Percentiles rank a stretch among this genome's conserved stretches.
Conservation (phyloP, 2,113 vertebrate genomes). For the Apodemus speciosus region DNA sequence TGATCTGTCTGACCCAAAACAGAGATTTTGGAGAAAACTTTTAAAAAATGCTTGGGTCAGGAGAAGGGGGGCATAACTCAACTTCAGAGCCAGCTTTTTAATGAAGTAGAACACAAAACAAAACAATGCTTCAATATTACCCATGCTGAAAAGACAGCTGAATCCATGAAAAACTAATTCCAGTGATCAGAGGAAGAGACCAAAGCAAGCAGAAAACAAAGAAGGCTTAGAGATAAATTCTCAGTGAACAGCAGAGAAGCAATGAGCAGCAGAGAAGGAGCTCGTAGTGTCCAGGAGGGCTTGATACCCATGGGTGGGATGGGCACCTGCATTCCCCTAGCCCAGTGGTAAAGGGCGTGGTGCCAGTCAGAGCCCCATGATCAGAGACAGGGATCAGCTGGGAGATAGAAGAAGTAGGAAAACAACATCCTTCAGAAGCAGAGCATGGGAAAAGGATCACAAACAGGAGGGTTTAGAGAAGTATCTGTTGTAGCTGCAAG, state of each 20-base stretch:
- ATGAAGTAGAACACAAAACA: neutral
- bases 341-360: neutral
- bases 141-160: neutral
- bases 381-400: neutral
- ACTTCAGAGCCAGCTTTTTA: neutral
- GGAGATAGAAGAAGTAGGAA: neutral
- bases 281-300: neutral
- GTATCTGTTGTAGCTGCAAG: neutral
- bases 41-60: neutral
- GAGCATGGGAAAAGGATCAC: neutral
- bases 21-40: neutral
- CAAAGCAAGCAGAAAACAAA: neutral
- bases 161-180: neutral
- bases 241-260: neutral
- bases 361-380: neutral
- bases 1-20: neutral
- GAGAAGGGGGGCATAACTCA: neutral
- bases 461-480: neutral
- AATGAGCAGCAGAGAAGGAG: neutral
- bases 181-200: neutral
- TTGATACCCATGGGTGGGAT: neutral
- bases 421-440: neutral
- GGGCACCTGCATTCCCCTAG: neutral
- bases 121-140: neutral
- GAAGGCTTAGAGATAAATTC: neutral